Percentiles rank a stretch among this genome's conserved stretches.
Evolutionary conservation across 2,888 invertebrate genomes (phyloP).

Genomic region (Agriopis leucophaearia): DNA sequence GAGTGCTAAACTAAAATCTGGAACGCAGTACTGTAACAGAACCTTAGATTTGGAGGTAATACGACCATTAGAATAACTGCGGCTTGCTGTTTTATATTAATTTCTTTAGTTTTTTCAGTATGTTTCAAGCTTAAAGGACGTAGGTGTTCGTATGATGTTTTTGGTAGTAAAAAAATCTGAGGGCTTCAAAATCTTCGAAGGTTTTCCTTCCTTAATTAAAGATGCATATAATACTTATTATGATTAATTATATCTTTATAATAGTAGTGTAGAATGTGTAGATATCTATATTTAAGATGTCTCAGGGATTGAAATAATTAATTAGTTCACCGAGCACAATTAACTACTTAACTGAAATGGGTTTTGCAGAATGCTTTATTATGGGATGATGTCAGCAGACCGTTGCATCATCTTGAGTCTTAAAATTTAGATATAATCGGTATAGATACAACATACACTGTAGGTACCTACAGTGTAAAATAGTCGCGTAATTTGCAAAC

Average conservation of each 20-base stretch:
- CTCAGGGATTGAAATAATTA: conserved; percentile 57
- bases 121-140: too few relatives aligned
- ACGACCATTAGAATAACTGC: too few relatives aligned
- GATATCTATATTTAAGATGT: too few relatives aligned
- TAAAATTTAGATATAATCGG: conserved; percentile 29
- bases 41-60: neutral
- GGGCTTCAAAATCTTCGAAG: too few relatives aligned
- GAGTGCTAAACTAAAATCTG: neutral
- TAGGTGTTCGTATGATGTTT: too few relatives aligned
- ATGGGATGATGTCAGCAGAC: conserved; percentile 62
- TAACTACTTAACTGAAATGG: conserved; percentile 51
- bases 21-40: neutral
- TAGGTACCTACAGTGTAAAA: neutral
- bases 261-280: too few relatives aligned
- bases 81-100: too few relatives aligned
- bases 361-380: conserved; percentile 62
- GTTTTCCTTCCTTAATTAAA: too few relatives aligned
- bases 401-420: conserved; percentile 60
- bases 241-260: too few relatives aligned
- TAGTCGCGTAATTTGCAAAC: neutral
- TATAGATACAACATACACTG: neutral
- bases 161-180: too few relatives aligned
- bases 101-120: too few relatives aligned
- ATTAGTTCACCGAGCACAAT: conserved; percentile 44
- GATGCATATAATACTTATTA: too few relatives aligned